Conservation (phyloP, 1,140 invertebrate species). For the Drosophila mojavensis region DNA sequence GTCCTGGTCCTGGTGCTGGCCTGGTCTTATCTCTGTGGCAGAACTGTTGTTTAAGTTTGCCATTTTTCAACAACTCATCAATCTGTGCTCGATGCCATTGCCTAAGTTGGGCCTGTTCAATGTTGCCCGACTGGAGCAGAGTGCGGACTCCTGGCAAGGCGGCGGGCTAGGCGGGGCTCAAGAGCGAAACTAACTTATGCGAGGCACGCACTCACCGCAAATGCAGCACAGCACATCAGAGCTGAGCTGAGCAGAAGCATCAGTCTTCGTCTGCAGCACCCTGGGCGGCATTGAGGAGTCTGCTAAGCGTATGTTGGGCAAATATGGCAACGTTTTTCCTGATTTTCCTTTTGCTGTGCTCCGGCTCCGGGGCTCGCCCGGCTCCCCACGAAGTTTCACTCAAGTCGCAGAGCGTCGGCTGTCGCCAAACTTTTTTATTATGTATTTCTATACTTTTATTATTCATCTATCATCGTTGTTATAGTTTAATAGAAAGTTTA, state of each 20-base stretch:
- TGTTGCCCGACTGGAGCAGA: slow-evolving; percentile 10
- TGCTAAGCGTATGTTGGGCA: slow-evolving; percentile 35
- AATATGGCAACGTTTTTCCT: slow-evolving; percentile 64
- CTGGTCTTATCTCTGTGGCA: slow-evolving; percentile 24
- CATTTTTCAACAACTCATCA: slow-evolving; percentile 82
- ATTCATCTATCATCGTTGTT: slow-evolving; percentile 81
- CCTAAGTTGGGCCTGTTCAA: slow-evolving; percentile 55
- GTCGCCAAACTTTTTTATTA: slow-evolving; percentile 80
- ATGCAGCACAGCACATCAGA: slow-evolving; percentile 53
- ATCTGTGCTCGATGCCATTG: slow-evolving; percentile 69
- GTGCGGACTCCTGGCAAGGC: too few species aligned
- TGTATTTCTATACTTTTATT: slow-evolving; percentile 77
- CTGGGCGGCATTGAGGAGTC: slow-evolving; percentile 19
- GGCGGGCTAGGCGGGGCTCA: neutral
- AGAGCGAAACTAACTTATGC: slow-evolving; percentile 67
- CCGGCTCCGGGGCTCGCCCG: neutral
- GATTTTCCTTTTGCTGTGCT: slow-evolving; percentile 46
- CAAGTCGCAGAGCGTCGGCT: slow-evolving; percentile 36
- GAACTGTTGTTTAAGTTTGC: slow-evolving; percentile 75
- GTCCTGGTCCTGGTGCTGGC: too few species aligned
- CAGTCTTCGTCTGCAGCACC: slow-evolving; percentile 72
- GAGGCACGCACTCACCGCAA: slow-evolving; percentile 79
- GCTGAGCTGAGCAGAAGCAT: slow-evolving; percentile 42
- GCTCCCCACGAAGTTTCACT: slow-evolving; percentile 34
- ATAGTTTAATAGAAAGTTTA: slow-evolving; percentile 83